These are phyloP conservation scores for Nothocercus nigrocapillus DNA, from an alignment of 2,113 vertebrate species.

Conservation along the genomic window DNA sequence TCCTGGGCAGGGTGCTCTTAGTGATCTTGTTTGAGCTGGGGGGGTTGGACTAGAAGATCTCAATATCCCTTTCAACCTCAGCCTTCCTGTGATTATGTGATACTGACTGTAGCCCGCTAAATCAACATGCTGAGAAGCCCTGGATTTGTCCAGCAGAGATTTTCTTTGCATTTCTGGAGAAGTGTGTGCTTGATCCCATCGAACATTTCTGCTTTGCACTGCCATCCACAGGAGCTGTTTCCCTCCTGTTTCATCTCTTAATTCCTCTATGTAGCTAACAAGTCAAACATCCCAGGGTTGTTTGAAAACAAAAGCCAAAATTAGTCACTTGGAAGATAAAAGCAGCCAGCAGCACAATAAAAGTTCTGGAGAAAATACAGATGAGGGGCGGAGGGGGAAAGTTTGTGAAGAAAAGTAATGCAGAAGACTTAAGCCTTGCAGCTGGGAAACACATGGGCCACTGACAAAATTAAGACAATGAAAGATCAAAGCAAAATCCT, in stretches of 20 bases:
- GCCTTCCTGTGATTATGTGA: too few species aligned
- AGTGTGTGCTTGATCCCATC: fast-evolving
- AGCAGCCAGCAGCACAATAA: neutral
- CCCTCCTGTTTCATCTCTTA: neutral
- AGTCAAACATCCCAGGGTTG: neutral
- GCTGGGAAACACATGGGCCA: constrained; percentile 27
- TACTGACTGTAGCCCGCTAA: neutral
- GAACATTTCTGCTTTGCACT: neutral
- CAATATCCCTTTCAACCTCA: too few species aligned
- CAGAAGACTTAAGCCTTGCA: neutral
- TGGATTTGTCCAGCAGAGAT: neutral
- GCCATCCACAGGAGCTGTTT: neutral
- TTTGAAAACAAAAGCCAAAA: constrained; percentile 11
- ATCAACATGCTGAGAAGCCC: neutral
- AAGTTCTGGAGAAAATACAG: neutral
- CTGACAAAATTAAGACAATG: neutral
- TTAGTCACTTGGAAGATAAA: neutral
- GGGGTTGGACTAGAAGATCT: too few species aligned
- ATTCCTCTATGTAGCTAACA: fast-evolving
- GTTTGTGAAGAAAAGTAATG: neutral
- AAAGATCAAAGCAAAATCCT: neutral
- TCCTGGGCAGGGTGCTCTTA: too few species aligned
- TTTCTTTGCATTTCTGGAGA: neutral
- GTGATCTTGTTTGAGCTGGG: too few species aligned
- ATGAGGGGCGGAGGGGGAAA: neutral